These are phyloP conservation scores for Menidia beryllina DNA, from an alignment of 2,113 vertebrate species.

Conservation along the genomic window DNA sequence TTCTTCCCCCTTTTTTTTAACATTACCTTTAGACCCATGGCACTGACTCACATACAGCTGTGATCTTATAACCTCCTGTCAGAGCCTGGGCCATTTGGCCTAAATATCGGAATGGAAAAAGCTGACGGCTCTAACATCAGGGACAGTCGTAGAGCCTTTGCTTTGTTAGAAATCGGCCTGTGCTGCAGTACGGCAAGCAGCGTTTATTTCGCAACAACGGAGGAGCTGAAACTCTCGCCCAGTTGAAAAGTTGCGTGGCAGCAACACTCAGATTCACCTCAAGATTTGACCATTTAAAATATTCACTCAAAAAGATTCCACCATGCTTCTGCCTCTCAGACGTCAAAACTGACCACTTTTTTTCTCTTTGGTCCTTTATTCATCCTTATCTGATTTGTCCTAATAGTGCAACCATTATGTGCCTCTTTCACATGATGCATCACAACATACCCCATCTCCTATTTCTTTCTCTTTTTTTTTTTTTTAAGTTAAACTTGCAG, in stretches of 20 bases:
- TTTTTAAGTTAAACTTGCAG: conserved; percentile 7
- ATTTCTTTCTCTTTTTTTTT: not conserved
- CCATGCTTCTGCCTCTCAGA: not conserved
- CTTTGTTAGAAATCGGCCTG: conserved; percentile 36
- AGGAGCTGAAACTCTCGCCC: not conserved
- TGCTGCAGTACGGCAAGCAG: not conserved
- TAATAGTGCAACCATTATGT: conserved; percentile 11
- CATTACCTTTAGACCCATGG: conserved; percentile 25
- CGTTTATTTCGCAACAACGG: too few relatives aligned
- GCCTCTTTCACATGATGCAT: conserved; percentile 41
- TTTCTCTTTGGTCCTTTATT: not conserved
- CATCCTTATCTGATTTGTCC: not conserved
- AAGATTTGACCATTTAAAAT: not conserved
- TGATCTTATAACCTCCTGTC: conserved; percentile 55
- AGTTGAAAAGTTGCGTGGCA: too few relatives aligned
- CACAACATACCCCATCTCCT: conserved; percentile 9
- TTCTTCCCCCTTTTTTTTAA: too few relatives aligned
- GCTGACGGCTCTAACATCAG: too few relatives aligned
- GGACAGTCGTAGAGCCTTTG: too few relatives aligned
- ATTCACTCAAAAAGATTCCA: not conserved
- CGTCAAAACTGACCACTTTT: not conserved
- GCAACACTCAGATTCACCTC: not conserved
- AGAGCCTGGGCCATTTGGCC: too few relatives aligned
- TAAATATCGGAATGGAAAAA: too few relatives aligned
- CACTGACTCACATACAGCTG: conserved; percentile 38